These are phyloP conservation scores for Standfussiana lucernea DNA, from an alignment of 2,888 invertebrate genomes.

Conservation along the genomic window DNA sequence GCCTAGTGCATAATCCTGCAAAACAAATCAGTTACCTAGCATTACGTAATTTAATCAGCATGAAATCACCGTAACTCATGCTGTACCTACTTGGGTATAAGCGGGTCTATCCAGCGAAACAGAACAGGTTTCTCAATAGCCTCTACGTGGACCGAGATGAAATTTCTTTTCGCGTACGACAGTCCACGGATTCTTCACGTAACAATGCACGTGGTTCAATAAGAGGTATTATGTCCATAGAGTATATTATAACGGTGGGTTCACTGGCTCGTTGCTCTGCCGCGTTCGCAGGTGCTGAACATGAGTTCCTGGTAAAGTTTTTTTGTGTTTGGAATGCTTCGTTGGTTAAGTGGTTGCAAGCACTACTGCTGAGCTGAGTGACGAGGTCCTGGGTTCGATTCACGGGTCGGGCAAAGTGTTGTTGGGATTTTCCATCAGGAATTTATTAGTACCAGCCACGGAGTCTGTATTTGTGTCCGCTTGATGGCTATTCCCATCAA, in stretches of 20 bases:
- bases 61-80: conserved; percentile 44
- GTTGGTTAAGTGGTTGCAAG: too few species aligned
- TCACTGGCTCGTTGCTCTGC: background rate
- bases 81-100: conserved; percentile 37
- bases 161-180: conserved; percentile 46
- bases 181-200: conserved; percentile 9
- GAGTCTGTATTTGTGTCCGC: background rate
- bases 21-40: conserved; percentile 48
- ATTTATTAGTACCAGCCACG: background rate
- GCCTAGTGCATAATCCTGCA: conserved; percentile 34
- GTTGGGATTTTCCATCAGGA: background rate
- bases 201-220: conserved; percentile 41
- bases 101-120: conserved; percentile 47
- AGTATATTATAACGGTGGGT: background rate
- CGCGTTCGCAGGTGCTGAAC: background rate
- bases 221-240: background rate
- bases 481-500: too few species aligned
- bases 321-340: too few species aligned
- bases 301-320: background rate
- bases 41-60: conserved; percentile 55
- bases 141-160: conserved; percentile 19
- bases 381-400: too few species aligned
- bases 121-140: conserved; percentile 56
- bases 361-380: too few species aligned
- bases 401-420: background rate